Base-by-base conservation (phyloP, 2,888 invertebrate species). In the Adelphocoris suturalis region DNA sequence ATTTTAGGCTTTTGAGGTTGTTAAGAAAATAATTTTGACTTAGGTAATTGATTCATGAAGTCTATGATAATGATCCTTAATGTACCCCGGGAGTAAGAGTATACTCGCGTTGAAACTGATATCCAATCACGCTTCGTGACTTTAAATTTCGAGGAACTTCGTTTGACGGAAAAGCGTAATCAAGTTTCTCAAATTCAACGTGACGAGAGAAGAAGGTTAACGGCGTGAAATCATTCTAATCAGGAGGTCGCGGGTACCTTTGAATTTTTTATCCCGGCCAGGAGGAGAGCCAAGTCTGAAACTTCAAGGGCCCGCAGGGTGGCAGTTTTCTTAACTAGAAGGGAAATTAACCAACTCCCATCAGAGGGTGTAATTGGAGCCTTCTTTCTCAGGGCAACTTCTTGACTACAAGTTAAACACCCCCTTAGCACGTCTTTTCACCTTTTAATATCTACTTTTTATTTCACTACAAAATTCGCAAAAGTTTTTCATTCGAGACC, bases 331-430 rank as follows among this genome's bases (percentile, higher is more conserved):
- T 47, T 46, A 78, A 78, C 46, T 46, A 82, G 27, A 52, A 52
- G 16, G 52, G 47, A 82, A 82, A 52, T 82, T 52, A 82, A 48
- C 52, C 82, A 55, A 55, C 46, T 82, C 82, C 55, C 82, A 82
- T 82, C 82, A 82, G 82, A 48, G 82, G 52, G 82, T 82, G 82
- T 82, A 82, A 82, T 82, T 82, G 82, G 52, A 82, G 27, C 82
- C 82, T 82, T 82, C 78, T 78, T 46, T 78, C 46, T n/a, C 46
- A 12, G 2, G 16, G 78, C 37, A 47, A 78, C 78, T 78, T 46
- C 78, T 78, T 46, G 78, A 4, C 78, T 78, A n/a, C 46, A 78
- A 78, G 78, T 46, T 78, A 78, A 78, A 78, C 78, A 78, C 78
- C 47, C 19, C 78, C 19, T 78, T 23, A 68, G 68, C 19, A 19